Percentiles rank a stretch among this genome's conserved stretches.
These are phyloP conservation scores for Melanostigma gelatinosum DNA, from an alignment of 2,113 vertebrate species.

Conservation along the genomic window DNA sequence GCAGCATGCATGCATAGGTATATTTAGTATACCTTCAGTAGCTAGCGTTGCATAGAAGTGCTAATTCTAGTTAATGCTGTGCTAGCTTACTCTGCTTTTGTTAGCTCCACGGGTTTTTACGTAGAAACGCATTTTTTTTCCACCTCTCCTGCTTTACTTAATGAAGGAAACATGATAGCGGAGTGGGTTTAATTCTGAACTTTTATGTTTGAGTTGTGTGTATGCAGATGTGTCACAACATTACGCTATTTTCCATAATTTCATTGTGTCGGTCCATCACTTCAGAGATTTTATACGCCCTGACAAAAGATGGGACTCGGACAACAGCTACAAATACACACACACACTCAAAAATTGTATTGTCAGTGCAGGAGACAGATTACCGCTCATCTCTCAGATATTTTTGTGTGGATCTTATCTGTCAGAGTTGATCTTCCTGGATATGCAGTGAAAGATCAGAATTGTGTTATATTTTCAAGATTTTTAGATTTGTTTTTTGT, in stretches of 20 bases:
- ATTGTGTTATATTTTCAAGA: slow-evolving; percentile 23
- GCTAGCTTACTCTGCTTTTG: no score
- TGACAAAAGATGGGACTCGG: background rate
- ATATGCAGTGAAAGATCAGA: slow-evolving; percentile 28
- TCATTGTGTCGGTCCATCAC: slow-evolving; percentile 1
- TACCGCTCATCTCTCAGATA: slow-evolving; percentile 5
- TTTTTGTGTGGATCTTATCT: slow-evolving; percentile 20
- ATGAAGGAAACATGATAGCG: background rate
- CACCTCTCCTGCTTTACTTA: slow-evolving; percentile 14
- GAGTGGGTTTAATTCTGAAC: background rate
- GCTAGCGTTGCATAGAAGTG: no score
- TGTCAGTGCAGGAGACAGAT: slow-evolving; percentile 17
- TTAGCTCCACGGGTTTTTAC: background rate
- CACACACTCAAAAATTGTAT: background rate
- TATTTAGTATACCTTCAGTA: no score
- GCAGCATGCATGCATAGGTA: no score
- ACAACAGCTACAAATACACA: background rate
- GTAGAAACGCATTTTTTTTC: no score
- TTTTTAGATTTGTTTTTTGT: background rate
- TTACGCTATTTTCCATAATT: slow-evolving; percentile 8
- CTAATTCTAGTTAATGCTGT: no score
- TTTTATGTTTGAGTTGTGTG: background rate
- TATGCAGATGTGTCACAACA: background rate
- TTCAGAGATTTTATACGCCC: slow-evolving; percentile 2
- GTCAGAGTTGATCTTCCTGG: slow-evolving; percentile 18